A percentile compares a stretch with the other conserved stretches of the same genome.
Evolutionary conservation across 2,888 invertebrate genomes (phyloP).

Genomic region (Acleris cristana): DNA sequence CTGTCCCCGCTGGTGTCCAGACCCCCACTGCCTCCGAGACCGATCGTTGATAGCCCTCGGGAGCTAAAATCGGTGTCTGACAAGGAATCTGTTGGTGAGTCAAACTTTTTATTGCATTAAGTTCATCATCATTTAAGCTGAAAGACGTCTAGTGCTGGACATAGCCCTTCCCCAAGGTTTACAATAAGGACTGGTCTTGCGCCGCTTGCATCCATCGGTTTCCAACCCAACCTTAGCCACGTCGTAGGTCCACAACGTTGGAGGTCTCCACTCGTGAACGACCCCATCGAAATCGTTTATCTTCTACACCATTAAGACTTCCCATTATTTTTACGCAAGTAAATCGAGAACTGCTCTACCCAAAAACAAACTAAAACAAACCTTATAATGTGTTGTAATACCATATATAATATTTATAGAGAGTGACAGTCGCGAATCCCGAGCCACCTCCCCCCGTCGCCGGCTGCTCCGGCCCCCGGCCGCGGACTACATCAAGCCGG

Average conservation of each 20-base stretch:
- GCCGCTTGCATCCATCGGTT: too few relatives aligned
- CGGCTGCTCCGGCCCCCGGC: conserved; percentile 84
- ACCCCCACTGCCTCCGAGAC: conserved; percentile 70
- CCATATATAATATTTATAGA: conserved; percentile 49
- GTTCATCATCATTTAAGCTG: neutral
- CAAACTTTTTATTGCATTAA: neutral
- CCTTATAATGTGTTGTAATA: neutral
- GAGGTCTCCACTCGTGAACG: too few relatives aligned
- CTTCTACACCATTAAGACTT: too few relatives aligned
- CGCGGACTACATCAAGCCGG: conserved; percentile 84
- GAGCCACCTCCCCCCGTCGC: conserved; percentile 65
- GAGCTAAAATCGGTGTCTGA: conserved; percentile 61
- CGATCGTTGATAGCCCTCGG: conserved; percentile 62
- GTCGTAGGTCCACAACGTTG: too few relatives aligned
- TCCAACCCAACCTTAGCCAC: too few relatives aligned
- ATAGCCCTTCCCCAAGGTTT: too few relatives aligned
- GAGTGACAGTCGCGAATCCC: conserved; percentile 53
- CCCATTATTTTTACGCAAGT: too few relatives aligned
- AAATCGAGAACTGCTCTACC: neutral
- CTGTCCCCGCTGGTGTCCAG: conserved; percentile 63
- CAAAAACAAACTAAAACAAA: neutral
- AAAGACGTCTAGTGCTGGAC: too few relatives aligned
- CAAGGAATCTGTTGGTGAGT: conserved; percentile 67
- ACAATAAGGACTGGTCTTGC: too few relatives aligned
- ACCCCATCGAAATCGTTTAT: too few relatives aligned